Evolutionary conservation across 2,113 vertebrate species (phyloP).

Genomic region (Galemys pyrenaicus): DNA sequence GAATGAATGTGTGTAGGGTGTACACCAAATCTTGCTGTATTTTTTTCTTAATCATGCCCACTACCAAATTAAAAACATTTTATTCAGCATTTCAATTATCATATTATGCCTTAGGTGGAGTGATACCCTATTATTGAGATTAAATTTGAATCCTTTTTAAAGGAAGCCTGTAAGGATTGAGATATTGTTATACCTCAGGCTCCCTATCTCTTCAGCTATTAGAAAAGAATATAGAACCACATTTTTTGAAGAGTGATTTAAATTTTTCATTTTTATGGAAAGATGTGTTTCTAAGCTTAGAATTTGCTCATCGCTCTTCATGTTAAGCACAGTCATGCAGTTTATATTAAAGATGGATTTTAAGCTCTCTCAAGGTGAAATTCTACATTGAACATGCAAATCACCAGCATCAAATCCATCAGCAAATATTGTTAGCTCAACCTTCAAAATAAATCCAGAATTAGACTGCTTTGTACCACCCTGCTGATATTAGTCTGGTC

Average conservation of each 20-base stretch:
- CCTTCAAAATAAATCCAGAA: not conserved
- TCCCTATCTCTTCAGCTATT: constrained; percentile 19
- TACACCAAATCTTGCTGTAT: not conserved
- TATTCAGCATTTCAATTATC: constrained; percentile 38
- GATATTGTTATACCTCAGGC: not conserved
- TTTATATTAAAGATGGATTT: constrained; percentile 38
- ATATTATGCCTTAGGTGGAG: constrained; percentile 17
- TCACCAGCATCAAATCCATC: not conserved
- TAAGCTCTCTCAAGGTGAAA: constrained; percentile 32
- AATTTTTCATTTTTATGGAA: constrained; percentile 37
- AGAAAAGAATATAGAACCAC: not conserved
- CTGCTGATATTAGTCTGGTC: not conserved
- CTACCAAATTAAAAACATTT: not conserved
- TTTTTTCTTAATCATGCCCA: not conserved
- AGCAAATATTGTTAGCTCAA: not conserved
- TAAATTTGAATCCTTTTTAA: constrained; percentile 62
- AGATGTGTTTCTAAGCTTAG: constrained; percentile 29
- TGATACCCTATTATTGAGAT: constrained; percentile 52
- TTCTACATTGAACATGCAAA: not conserved
- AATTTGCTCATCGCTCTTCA: not conserved
- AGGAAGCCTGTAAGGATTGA: constrained; percentile 18
- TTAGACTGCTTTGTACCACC: not conserved
- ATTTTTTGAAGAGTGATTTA: constrained; percentile 27
- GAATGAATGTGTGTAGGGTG: not conserved
- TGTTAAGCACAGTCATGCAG: not conserved